Conservation (phyloP, 2,113 vertebrate genomes). For the Larimichthys polyactis region DNA sequence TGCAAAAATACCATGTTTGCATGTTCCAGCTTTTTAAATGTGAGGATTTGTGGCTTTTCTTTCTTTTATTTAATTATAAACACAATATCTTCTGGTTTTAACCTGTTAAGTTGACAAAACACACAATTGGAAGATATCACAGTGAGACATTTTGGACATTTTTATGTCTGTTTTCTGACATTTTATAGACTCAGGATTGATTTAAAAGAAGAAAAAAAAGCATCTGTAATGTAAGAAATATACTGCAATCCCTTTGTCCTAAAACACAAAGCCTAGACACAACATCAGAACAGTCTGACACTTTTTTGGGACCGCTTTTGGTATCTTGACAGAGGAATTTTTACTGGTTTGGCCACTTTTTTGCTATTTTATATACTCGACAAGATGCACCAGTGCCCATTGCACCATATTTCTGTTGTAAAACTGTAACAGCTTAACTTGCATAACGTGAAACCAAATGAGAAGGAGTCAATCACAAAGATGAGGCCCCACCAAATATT, state of each 20-base stretch:
- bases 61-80: neutral
- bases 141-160: neutral
- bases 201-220: too few relatives aligned
- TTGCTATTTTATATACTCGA: neutral
- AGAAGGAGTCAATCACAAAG: neutral
- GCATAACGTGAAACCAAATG: too few relatives aligned
- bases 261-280: neutral
- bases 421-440: too few relatives aligned
- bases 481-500: neutral
- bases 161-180: too few relatives aligned
- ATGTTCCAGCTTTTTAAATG: neutral
- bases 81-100: neutral
- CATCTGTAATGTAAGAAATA: neutral
- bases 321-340: neutral
- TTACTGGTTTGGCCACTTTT: neutral
- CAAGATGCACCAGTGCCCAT: neutral
- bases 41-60: neutral
- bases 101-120: neutral
- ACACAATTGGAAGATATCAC: neutral
- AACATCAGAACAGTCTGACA: neutral
- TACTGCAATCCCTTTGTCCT: neutral
- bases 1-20: neutral
- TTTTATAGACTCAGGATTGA: too few relatives aligned
- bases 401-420: too few relatives aligned
- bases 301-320: neutral